These are phyloP conservation scores for Xyrichtys novacula DNA, from an alignment of 2,797 vertebrate species.

Conservation along the genomic window DNA sequence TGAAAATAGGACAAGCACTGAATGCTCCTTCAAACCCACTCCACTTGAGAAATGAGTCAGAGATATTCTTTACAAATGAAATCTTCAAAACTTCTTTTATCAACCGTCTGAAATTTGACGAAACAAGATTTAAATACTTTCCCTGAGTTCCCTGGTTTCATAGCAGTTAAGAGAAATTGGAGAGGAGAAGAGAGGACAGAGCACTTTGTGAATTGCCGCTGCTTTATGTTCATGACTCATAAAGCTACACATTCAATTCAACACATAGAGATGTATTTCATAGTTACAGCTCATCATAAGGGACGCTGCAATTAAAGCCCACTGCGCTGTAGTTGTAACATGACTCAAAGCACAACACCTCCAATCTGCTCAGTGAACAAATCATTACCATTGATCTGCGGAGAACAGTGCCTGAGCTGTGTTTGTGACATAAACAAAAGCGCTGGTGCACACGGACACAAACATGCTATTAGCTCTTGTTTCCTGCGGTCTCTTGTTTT, in stretches of 20 bases:
- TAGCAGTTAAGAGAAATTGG: slow-evolving; percentile 39
- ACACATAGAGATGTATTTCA: slow-evolving; percentile 58
- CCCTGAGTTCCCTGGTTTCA: slow-evolving; percentile 25
- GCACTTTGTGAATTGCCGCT: slow-evolving; percentile 58
- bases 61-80: slow-evolving; percentile 26
- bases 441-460: neutral
- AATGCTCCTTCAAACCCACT: slow-evolving; percentile 56
- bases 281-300: slow-evolving; percentile 57
- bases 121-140: slow-evolving; percentile 30
- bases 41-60: slow-evolving; percentile 57
- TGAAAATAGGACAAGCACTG: slow-evolving; percentile 71
- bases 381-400: slow-evolving; percentile 53
- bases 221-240: slow-evolving; percentile 36
- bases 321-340: slow-evolving; percentile 31
- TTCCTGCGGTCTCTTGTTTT: neutral
- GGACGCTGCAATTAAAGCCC: slow-evolving; percentile 53
- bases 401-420: slow-evolving; percentile 12
- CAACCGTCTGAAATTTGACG: slow-evolving; percentile 26
- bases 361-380: slow-evolving; percentile 41
- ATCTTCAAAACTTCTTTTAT: slow-evolving; percentile 34
- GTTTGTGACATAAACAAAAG: slow-evolving; percentile 18
- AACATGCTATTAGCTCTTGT: neutral
- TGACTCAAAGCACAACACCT: slow-evolving; percentile 23
- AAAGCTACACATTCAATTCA: slow-evolving; percentile 57
- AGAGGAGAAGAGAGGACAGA: slow-evolving; percentile 21